Evolutionary conservation across 2,797 vertebrate genomes (phyloP).

Genomic region (Paguma larvata): DNA sequence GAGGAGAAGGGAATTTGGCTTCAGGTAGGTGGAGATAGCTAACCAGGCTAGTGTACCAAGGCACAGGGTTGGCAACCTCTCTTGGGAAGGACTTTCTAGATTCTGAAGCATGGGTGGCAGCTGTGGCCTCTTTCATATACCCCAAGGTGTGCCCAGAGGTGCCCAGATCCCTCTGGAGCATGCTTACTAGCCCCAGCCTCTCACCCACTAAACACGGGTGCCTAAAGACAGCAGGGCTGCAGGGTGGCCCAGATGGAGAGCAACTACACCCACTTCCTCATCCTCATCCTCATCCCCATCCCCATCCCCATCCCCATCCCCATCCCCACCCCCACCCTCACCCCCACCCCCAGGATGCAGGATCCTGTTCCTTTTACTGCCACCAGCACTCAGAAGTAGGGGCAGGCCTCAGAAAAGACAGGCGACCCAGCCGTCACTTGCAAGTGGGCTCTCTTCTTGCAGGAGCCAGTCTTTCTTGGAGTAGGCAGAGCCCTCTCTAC

Average conservation of each 20-base stretch:
- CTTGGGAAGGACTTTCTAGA: background rate
- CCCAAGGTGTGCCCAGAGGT: background rate
- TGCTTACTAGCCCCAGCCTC: background rate
- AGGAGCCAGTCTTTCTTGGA: background rate
- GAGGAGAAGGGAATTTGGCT: background rate
- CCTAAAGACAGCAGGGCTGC: background rate
- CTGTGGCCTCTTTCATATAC: background rate
- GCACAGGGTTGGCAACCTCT: background rate
- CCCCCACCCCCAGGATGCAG: background rate
- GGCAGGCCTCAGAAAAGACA: background rate
- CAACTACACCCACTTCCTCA: background rate
- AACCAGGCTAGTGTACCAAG: background rate
- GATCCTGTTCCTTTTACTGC: background rate
- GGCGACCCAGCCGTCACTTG: too few species aligned
- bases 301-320: too few species aligned
- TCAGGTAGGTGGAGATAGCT: background rate
- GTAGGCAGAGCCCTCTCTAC: background rate
- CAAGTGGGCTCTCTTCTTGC: background rate
- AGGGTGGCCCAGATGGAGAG: background rate
- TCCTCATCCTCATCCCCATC: rapidly evolving
- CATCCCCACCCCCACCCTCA: rapidly evolving
- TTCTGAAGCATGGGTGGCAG: background rate
- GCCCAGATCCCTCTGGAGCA: background rate
- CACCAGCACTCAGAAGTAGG: background rate
- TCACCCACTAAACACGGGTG: background rate